phyloP scores from a whole-genome alignment of 2,797 vertebrate species.

The Myotis planiceps region DNA sequence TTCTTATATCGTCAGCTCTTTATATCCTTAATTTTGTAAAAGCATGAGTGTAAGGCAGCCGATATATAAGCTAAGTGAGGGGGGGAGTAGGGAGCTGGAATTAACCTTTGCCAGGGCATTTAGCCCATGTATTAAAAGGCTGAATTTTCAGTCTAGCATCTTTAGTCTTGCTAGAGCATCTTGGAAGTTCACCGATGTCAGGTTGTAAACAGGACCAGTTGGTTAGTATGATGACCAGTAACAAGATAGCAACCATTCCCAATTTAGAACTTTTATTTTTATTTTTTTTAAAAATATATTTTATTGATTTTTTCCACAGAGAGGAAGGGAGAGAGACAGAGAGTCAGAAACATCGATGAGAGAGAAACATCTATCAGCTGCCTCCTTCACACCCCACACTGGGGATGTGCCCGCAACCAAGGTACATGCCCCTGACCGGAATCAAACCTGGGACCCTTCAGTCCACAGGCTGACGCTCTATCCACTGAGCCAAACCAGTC shows the following conservation, averaged over 20 bases:
- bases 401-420: too few relatives aligned
- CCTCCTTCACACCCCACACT: too few relatives aligned
- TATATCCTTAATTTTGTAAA: conserved; percentile 58
- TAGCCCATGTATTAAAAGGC: background rate
- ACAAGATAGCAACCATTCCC: background rate
- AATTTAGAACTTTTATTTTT: conserved; percentile 51
- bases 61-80: background rate
- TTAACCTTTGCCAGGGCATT: background rate
- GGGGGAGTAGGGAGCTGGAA: background rate
- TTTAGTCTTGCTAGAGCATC: background rate
- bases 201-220: conserved; percentile 1
- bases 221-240: conserved; percentile 41
- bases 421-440: too few relatives aligned
- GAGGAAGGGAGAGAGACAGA: too few relatives aligned
- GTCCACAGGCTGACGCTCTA: too few relatives aligned
- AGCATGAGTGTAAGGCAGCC: background rate
- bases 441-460: too few relatives aligned
- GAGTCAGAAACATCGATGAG: too few relatives aligned
- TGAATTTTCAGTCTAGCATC: background rate
- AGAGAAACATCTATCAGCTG: too few relatives aligned
- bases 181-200: background rate
- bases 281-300: too few relatives aligned
- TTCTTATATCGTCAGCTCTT: conserved; percentile 25
- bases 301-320: too few relatives aligned
- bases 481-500: too few relatives aligned